Percentiles rank a stretch among this genome's conserved stretches.
Conservation (phyloP, 2,888 invertebrate genomes). For the Lepeophtheirus nordmannii region DNA sequence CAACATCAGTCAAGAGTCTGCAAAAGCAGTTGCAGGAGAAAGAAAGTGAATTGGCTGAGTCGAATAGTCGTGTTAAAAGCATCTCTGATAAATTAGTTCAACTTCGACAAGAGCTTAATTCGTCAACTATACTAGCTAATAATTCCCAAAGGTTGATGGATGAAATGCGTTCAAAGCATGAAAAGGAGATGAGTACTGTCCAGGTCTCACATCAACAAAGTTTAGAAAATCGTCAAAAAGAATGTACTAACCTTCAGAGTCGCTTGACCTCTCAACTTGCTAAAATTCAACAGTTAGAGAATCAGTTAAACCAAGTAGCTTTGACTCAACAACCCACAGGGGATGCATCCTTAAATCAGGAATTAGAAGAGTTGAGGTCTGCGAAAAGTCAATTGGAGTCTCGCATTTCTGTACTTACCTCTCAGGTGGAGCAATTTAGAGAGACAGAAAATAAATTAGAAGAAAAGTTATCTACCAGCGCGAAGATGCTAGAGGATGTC, state of each 20-base stretch:
- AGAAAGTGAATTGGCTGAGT: neutral
- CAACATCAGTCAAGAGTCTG: neutral
- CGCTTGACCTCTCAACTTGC: neutral
- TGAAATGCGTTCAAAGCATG: neutral
- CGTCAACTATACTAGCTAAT: neutral
- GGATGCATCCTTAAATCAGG: neutral
- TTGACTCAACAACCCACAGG: neutral
- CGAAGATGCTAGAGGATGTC: neutral
- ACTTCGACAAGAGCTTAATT: conserved; percentile 12
- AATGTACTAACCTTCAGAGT: neutral
- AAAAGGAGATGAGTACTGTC: neutral
- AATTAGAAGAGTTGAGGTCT: neutral
- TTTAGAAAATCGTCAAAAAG: neutral
- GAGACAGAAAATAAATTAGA: neutral
- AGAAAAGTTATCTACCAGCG: neutral
- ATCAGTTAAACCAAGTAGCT: neutral
- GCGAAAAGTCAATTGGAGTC: too few species aligned
- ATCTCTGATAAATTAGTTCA: neutral
- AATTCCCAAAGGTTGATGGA: neutral
- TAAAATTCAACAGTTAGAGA: neutral
- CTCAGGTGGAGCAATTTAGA: neutral
- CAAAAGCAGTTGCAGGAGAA: neutral
- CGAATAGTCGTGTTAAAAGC: neutral
- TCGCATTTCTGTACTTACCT: too few species aligned
- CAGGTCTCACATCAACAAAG: too few species aligned